Base-by-base conservation (phyloP, 2,113 vertebrate genomes). In the Pelecanus crispus region DNA sequence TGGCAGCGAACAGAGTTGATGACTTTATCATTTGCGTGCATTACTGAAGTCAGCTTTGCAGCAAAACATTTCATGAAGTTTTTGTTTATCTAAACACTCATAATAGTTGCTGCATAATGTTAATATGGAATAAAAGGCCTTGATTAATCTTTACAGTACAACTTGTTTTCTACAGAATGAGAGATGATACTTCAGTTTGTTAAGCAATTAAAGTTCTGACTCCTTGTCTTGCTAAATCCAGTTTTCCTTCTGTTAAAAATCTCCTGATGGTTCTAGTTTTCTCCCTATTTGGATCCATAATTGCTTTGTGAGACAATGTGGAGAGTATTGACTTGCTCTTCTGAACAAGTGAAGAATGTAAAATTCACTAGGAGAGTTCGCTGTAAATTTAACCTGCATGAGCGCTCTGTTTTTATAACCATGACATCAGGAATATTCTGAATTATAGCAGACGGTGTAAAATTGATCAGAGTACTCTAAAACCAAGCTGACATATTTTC, bases 41-140 rank as follows among this genome's bases (percentile, higher is more conserved):
- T 97, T 97, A 97, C 94, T 95, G 94, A 97, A 90, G 95, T 95
- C 97, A 98, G 95, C 97, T 95, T 80, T 90, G 91, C 92, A 97
- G 97, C 97, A 98, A 97, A 97, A 95, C 88, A 86, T 97, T 97
- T 97, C 90, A 96, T 70, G 72, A 97, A 97, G 89, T 96, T 94
- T 97, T 67, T 97, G 61, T 98, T 98, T 97, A 97, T 93, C 80
- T 96, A 96, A 70, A 94, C 95, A 93, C 95, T 98, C 94, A 68
- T 96, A 78, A 94, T 93, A 88, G 94, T 98, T 97, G 96, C 97
- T 98, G 97, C 97, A 81, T 97, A 98, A 96, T 92, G 82, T 94
- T 98, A 98, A 97, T 98, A 97, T 95, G 94, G 96, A 98, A 98
- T 98, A 98, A 98, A 98, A 97, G 93, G 86, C 97, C 90, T 94